Evolutionary conservation across 2,113 vertebrate species (phyloP).

Genomic region (Bos indicus): DNA sequence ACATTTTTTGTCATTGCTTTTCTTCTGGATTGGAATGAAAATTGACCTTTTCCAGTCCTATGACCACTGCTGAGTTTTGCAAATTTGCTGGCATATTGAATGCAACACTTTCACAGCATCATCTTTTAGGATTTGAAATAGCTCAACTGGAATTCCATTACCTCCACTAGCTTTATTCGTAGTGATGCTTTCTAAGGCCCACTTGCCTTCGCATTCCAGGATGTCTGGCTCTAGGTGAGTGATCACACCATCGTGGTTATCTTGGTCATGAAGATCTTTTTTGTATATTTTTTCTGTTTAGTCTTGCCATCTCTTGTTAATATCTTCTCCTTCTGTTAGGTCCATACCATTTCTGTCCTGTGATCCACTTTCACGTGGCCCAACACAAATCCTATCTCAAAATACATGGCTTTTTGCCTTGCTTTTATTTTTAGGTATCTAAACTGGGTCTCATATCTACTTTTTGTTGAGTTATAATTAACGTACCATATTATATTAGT

Average conservation of each 20-base stretch:
- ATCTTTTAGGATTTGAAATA: neutral
- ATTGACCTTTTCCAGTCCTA: neutral
- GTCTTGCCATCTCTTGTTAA: neutral
- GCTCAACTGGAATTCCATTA: neutral
- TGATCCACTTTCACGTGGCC: neutral
- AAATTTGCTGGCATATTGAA: neutral
- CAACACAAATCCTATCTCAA: neutral
- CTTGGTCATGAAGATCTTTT: neutral
- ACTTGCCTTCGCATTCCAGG: neutral
- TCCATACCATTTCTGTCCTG: neutral
- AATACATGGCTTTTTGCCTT: neutral
- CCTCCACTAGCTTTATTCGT: neutral
- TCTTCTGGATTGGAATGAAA: neutral
- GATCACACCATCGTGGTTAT: neutral
- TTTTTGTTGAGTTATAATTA: neutral
- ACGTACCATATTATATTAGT: neutral
- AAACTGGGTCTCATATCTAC: neutral
- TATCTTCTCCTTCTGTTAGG: neutral
- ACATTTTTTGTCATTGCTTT: neutral
- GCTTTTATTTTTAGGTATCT: neutral
- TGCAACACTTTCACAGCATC: neutral
- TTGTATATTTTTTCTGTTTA: neutral
- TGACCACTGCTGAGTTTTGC: neutral
- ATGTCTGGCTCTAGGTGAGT: neutral
- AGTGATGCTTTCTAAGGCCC: neutral